Evolutionary conservation across 2,888 invertebrate species (phyloP).

Genomic region (Acronicta psi): DNA sequence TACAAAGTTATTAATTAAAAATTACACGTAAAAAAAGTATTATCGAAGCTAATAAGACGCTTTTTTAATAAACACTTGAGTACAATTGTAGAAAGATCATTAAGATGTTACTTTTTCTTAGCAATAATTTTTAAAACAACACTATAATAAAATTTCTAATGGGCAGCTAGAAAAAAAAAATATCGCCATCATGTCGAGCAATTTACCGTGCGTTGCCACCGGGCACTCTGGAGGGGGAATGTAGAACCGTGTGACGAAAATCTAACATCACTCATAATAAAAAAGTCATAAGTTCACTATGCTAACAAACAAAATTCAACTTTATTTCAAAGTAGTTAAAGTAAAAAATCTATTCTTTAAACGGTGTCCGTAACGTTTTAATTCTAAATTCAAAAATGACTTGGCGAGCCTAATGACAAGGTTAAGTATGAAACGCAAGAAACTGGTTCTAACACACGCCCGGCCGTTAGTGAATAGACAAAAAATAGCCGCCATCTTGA

Average conservation of each 20-base stretch:
- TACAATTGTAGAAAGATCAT: neutral
- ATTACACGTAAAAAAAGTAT: too few relatives aligned
- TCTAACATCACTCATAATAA: constrained; percentile 53
- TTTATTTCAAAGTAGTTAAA: constrained; percentile 36
- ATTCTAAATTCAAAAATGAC: constrained; percentile 74
- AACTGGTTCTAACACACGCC: constrained; percentile 79
- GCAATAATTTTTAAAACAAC: constrained; percentile 12
- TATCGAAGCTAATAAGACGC: too few relatives aligned
- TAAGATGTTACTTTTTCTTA: constrained; percentile 17
- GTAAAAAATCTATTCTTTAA: constrained; percentile 34
- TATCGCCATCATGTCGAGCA: constrained; percentile 54
- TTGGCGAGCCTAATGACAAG: constrained; percentile 82
- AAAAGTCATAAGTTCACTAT: constrained; percentile 47
- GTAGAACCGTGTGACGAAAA: constrained; percentile 70
- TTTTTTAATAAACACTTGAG: neutral
- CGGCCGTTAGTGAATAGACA: constrained; percentile 78
- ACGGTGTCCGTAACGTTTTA: constrained; percentile 45
- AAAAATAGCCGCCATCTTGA: constrained; percentile 78
- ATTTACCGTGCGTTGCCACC: constrained; percentile 62
- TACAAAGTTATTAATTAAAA: too few relatives aligned
- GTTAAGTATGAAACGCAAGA: constrained; percentile 78
- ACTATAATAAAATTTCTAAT: constrained; percentile 49
- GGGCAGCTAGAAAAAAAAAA: constrained; percentile 42
- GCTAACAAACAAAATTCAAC: constrained; percentile 44
- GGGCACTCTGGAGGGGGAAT: constrained; percentile 63